Evolutionary conservation across 2,888 invertebrate genomes (phyloP).

Genomic region (Leucania comma): DNA sequence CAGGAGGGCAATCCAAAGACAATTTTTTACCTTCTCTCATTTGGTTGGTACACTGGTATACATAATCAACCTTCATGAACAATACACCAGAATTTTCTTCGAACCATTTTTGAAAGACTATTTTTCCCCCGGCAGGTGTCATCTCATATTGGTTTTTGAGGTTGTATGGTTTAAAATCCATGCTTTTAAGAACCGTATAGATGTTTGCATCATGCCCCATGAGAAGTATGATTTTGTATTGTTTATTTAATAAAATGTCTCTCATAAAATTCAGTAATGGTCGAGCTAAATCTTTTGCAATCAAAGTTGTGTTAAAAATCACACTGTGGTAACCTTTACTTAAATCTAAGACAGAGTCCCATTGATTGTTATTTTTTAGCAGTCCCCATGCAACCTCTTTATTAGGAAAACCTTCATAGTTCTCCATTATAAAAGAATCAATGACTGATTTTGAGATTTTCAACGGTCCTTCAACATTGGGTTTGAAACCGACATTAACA

Average conservation of each 20-base stretch:
- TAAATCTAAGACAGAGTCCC: slow-evolving; percentile 76
- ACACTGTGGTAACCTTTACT: slow-evolving; percentile 80
- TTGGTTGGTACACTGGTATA: slow-evolving; percentile 79
- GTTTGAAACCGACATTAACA: slow-evolving; percentile 74
- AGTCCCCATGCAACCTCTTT: slow-evolving; percentile 83
- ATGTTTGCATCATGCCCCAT: slow-evolving; percentile 87
- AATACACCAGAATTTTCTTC: slow-evolving; percentile 64
- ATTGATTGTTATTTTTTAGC: slow-evolving; percentile 67
- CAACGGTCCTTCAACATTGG: slow-evolving; percentile 80
- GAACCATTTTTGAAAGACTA: slow-evolving; percentile 84
- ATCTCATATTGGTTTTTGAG: slow-evolving; percentile 77
- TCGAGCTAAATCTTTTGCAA: slow-evolving; percentile 81
- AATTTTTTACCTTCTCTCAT: slow-evolving; percentile 76
- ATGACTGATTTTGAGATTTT: slow-evolving; percentile 81
- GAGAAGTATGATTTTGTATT: slow-evolving; percentile 74
- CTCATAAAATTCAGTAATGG: slow-evolving; percentile 78
- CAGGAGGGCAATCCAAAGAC: slow-evolving; percentile 76
- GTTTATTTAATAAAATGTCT: slow-evolving; percentile 70
- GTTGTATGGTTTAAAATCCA: slow-evolving; percentile 75
- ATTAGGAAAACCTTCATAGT: slow-evolving; percentile 80
- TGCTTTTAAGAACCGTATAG: slow-evolving; percentile 77
- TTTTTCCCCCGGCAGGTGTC: slow-evolving; percentile 81
- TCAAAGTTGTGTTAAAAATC: slow-evolving; percentile 78
- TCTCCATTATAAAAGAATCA: slow-evolving; percentile 85
- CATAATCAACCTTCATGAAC: slow-evolving; percentile 80